These are phyloP conservation scores for Drosophila orosa DNA, from an alignment of 1,140 invertebrate species.

Conservation along the genomic window DNA sequence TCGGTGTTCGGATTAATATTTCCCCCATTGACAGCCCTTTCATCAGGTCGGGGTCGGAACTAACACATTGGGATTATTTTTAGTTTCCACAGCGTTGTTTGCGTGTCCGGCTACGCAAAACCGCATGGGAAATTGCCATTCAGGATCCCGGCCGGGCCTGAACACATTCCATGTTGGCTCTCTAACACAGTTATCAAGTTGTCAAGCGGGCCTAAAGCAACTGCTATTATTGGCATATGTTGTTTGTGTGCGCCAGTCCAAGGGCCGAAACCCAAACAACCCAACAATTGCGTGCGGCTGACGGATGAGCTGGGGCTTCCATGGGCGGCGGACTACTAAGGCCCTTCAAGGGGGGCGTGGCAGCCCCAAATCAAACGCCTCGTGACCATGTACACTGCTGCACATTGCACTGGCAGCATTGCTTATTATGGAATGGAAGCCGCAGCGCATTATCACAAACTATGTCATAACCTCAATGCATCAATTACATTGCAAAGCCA, in stretches of 20 bases:
- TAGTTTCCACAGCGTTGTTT: conserved; percentile 25
- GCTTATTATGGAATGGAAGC: conserved; percentile 53
- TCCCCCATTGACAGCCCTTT: conserved; percentile 41
- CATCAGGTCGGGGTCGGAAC: conserved; percentile 25
- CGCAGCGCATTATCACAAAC: conserved; percentile 67
- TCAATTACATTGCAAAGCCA: conserved; percentile 71
- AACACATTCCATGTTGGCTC: conserved; percentile 6
- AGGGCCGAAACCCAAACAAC: conserved; percentile 31
- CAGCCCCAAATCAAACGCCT: conserved; percentile 15
- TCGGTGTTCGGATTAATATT: conserved; percentile 31
- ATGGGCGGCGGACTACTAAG: background rate
- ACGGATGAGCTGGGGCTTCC: conserved; percentile 10
- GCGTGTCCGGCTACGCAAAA: conserved; percentile 28
- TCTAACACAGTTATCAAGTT: conserved; percentile 61
- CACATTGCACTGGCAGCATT: conserved; percentile 26
- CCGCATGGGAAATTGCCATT: conserved; percentile 46
- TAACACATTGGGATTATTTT: conserved; percentile 42
- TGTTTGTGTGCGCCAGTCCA: conserved; percentile 23
- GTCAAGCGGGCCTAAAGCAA: conserved; percentile 53
- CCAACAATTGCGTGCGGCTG: conserved; percentile 52
- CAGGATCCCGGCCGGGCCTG: conserved; percentile 10
- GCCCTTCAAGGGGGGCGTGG: conserved; percentile 3
- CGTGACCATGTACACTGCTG: conserved; percentile 13
- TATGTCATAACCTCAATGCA: conserved; percentile 77
- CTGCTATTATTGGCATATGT: conserved; percentile 59